Percentiles rank a stretch among this genome's conserved stretches.
phyloP scores from a whole-genome alignment of 2,888 invertebrate species.

The Bombylius major region DNA sequence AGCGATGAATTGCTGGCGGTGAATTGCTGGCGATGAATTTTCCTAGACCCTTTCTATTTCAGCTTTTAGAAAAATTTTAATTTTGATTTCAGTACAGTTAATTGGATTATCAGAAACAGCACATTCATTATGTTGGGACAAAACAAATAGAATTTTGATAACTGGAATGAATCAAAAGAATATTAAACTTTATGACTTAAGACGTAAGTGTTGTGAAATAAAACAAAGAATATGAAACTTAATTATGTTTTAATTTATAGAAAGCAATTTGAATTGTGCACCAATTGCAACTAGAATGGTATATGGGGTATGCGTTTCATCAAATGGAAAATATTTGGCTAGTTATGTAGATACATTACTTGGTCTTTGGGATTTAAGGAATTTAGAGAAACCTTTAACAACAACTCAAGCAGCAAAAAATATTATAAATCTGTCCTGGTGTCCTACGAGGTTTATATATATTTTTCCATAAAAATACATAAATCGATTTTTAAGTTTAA shows the following conservation, averaged over 20 bases:
- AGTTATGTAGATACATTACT: conserved; percentile 72
- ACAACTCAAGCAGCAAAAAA: conserved; percentile 52
- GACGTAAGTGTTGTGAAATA: conserved; percentile 47
- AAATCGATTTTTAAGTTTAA: background rate
- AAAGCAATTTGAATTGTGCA: conserved; percentile 37
- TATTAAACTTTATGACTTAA: conserved; percentile 76
- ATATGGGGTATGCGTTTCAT: conserved; percentile 68
- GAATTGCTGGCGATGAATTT: too few species aligned
- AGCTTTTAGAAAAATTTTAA: background rate
- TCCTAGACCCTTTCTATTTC: too few species aligned
- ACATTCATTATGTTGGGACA: conserved; percentile 75
- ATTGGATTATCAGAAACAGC: conserved; percentile 74
- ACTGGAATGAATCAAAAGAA: conserved; percentile 85
- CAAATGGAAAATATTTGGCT: conserved; percentile 66
- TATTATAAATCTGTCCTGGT: conserved; percentile 71
- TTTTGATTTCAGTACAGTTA: conserved; percentile 40
- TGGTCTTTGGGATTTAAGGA: conserved; percentile 78
- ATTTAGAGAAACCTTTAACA: conserved; percentile 71
- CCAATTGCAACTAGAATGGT: conserved; percentile 66
- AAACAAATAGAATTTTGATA: conserved; percentile 59
- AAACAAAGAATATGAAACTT: background rate
- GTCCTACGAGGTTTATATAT: conserved; percentile 55
- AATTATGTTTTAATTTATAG: conserved; percentile 35
- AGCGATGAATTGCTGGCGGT: too few species aligned
- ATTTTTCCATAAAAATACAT: conserved; percentile 9